Conservation (phyloP, 2,797 vertebrate species). For the Tenualosa ilisha region DNA sequence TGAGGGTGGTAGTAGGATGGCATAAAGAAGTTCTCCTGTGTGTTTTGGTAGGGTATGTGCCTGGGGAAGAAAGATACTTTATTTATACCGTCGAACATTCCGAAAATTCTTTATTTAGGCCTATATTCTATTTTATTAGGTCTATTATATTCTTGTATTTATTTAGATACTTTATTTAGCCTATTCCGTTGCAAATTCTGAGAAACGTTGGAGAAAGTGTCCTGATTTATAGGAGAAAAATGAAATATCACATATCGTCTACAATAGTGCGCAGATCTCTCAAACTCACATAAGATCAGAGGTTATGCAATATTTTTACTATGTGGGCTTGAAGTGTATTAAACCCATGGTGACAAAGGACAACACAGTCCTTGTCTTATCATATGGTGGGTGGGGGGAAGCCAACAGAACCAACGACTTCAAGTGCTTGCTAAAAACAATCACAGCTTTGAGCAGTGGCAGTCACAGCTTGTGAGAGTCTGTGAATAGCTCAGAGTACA, state of each 20-base stretch:
- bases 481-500: background rate
- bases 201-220: no score
- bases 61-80: no score
- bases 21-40: no score
- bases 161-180: no score
- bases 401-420: slow-evolving; percentile 52
- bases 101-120: no score
- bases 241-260: slow-evolving; percentile 27
- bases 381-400: slow-evolving; percentile 54
- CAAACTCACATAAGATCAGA: slow-evolving; percentile 64
- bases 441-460: slow-evolving; percentile 54
- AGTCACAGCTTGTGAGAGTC: background rate
- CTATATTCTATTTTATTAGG: no score
- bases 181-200: no score
- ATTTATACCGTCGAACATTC: no score
- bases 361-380: slow-evolving; percentile 71
- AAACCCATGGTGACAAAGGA: slow-evolving; percentile 63
- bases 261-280: slow-evolving; percentile 37
- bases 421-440: slow-evolving; percentile 58
- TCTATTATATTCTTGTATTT: no score
- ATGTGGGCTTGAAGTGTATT: slow-evolving; percentile 57
- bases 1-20: no score
- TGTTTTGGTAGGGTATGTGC: no score
- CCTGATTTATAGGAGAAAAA: background rate
- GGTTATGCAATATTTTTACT: slow-evolving; percentile 71